Conservation (phyloP, 2,888 invertebrate genomes). For the Sesamia inferens region DNA sequence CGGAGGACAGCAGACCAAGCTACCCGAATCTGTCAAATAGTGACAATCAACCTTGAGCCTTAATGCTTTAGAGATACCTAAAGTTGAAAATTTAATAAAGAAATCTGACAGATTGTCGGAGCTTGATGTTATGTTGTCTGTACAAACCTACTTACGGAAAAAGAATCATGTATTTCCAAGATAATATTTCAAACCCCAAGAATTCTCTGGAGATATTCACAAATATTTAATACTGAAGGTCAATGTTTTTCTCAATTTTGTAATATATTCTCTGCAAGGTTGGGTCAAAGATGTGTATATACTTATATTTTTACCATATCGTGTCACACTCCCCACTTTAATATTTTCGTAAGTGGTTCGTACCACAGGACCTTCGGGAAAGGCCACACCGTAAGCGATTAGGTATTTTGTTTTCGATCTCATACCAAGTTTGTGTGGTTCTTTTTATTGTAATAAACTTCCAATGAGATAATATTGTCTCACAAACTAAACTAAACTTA, state of each 20-base stretch:
- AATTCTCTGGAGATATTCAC: not conserved
- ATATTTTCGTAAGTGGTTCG: slow-evolving; percentile 64
- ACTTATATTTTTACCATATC: slow-evolving; percentile 54
- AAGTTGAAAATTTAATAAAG: no score
- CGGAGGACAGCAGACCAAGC: no score
- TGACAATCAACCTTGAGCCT: no score
- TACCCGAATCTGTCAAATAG: no score
- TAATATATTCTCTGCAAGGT: slow-evolving; percentile 21
- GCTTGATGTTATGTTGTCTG: no score
- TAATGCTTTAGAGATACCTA: no score
- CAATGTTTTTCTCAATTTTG: slow-evolving; percentile 33
- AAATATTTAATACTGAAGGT: slow-evolving; percentile 25
- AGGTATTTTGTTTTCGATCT: not conserved
- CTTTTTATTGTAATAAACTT: not conserved
- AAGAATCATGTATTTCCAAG: no score
- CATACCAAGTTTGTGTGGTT: not conserved
- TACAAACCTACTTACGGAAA: no score
- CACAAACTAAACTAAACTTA: no score
- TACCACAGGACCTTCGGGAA: slow-evolving; percentile 30
- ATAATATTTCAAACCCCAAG: not conserved
- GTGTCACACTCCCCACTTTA: slow-evolving; percentile 53
- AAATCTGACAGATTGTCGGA: no score
- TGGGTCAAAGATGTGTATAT: slow-evolving; percentile 32
- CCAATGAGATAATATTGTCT: no score
- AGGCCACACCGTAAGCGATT: slow-evolving; percentile 38